Evolutionary conservation across 2,888 invertebrate species (phyloP).

Genomic region (Polymixis lichenea): DNA sequence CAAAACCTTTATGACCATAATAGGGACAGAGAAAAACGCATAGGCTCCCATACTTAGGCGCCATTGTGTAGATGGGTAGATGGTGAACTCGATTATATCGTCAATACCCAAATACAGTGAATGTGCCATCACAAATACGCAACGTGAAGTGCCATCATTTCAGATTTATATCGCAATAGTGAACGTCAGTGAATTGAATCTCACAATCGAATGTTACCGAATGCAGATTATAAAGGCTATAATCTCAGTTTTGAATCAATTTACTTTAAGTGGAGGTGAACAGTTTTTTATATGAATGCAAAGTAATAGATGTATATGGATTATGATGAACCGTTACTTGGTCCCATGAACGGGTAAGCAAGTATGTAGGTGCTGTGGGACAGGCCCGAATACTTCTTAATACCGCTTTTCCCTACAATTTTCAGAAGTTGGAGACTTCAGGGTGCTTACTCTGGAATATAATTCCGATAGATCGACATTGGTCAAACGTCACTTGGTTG

Average conservation of each 20-base stretch:
- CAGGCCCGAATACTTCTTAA: neutral
- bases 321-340: neutral
- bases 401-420: neutral
- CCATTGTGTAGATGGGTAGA: neutral
- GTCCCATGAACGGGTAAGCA: neutral
- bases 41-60: neutral
- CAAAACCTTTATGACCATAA: neutral
- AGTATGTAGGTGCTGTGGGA: neutral
- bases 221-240: conserved; percentile 11
- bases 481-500: no score
- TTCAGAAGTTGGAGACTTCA: no score
- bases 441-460: no score
- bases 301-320: neutral
- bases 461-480: no score
- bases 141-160: conserved; percentile 1
- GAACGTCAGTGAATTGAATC: conserved; percentile 21
- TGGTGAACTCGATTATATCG: neutral
- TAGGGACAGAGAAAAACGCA: no score
- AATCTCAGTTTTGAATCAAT: conserved; percentile 5
- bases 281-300: conserved; percentile 1
- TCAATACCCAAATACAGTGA: conserved; percentile 4
- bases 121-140: conserved; percentile 11
- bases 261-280: conserved; percentile 20
- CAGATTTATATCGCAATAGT: conserved; percentile 19
- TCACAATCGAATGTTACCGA: conserved; percentile 28